Evolutionary conservation across 1,140 invertebrate species (phyloP), one percentile per base, ranked within the genome.

Genomic region (Drosophila guanche): DNA sequence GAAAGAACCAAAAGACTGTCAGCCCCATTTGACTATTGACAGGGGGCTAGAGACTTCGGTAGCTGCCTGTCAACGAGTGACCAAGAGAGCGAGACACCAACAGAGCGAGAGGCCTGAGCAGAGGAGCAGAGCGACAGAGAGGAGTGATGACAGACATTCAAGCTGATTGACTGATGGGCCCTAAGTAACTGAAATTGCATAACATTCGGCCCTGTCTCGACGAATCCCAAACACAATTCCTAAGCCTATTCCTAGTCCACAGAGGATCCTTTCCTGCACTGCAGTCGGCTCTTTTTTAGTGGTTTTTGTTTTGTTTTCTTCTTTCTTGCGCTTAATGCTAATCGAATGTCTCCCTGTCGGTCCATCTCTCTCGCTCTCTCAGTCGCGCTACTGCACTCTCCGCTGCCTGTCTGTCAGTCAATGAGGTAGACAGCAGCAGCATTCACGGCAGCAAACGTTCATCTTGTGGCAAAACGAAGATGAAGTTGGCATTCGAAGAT

Each of bases 121-220:
- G 40, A 72, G 56, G 33, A 20, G 16, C 16, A 20, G 16, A 20
- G 16, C 16, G 1, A 20, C 16, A 20, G 16, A 20, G 16, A 83
- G 70, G 67, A 80, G 77, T 60, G 81, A 74, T 76, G 77, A 80
- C 72, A 85, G 76, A 85, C 80, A 86, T 79, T 74, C 60, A 48
- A 68, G 48, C 63, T 77, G 81, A 85, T 85, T 85, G 81, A 85
- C 81, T 85, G 81, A 85, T 86, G 81, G 77, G 65, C 81, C 67
- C 79, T 86, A 86, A 85, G 81, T 85, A 85, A 85, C 81, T 85
- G 46, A 80, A 85, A 86, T 85, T 85, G 81, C 81, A 85, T 83
- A 83, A 84, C 77, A 80, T 79, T 79, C 59, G 59, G 52, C 62
- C 43, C 7, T 37, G 37, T 50, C 62, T 5, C 55, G 45, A 8